These are phyloP conservation scores for Vulpes ferrilata DNA, from an alignment of 2,113 vertebrate genomes.

Conservation along the genomic window DNA sequence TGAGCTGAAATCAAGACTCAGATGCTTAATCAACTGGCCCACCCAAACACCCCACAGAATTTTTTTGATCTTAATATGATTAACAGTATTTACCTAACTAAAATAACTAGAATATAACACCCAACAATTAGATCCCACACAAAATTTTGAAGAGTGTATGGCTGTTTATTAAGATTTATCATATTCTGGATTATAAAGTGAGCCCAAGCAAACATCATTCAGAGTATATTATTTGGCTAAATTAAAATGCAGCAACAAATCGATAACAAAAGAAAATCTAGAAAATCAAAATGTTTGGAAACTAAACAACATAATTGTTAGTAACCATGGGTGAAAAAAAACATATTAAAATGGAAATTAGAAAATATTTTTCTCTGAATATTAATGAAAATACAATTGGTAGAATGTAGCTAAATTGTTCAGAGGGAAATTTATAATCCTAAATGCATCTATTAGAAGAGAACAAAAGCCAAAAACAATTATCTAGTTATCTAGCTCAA, in stretches of 20 bases:
- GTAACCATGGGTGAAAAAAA: neutral
- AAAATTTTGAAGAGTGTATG: neutral
- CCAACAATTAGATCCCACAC: neutral
- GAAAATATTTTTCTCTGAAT: slow-evolving; percentile 19
- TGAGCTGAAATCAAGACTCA: neutral
- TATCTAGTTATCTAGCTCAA: neutral
- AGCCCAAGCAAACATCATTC: neutral
- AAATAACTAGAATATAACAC: neutral
- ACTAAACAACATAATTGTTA: neutral
- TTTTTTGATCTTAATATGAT: neutral
- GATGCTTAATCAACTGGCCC: neutral
- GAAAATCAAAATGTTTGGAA: neutral
- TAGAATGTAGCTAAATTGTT: neutral
- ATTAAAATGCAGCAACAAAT: neutral
- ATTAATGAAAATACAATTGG: neutral
- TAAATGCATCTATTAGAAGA: neutral
- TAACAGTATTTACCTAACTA: neutral
- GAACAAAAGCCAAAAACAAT: neutral
- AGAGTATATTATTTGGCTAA: neutral
- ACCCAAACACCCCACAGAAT: neutral
- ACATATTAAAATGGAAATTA: neutral
- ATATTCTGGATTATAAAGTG: neutral
- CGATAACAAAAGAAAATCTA: slow-evolving; percentile 23
- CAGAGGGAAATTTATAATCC: neutral
- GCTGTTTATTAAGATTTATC: neutral